Conservation (phyloP, 1,140 invertebrate species). For the Plectrocnemia conspersa region DNA sequence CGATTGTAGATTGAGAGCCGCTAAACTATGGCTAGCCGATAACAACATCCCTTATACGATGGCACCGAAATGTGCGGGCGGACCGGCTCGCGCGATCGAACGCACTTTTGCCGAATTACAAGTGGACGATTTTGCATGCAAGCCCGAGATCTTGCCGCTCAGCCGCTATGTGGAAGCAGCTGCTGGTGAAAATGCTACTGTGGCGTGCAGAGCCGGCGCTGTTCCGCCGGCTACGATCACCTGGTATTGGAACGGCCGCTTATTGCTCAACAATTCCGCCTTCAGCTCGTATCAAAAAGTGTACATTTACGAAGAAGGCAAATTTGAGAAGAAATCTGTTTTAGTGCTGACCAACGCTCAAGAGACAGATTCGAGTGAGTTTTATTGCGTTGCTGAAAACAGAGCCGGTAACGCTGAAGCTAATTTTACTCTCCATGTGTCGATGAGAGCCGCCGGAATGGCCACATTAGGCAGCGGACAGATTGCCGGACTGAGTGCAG, state of each 20-base stretch:
- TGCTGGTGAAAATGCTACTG: slow-evolving; percentile 78
- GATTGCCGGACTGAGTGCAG: slow-evolving; percentile 79
- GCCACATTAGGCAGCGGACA: slow-evolving; percentile 76
- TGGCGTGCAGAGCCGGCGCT: slow-evolving; percentile 73
- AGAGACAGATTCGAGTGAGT: slow-evolving; percentile 82
- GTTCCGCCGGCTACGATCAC: slow-evolving; percentile 75
- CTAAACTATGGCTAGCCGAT: slow-evolving; percentile 78
- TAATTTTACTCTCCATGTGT: slow-evolving; percentile 83
- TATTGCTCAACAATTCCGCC: slow-evolving; percentile 72
- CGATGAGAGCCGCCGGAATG: slow-evolving; percentile 69
- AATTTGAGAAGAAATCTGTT: slow-evolving; percentile 67
- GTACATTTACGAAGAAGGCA: slow-evolving; percentile 72
- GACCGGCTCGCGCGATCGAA: slow-evolving; percentile 63
- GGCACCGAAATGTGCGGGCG: slow-evolving; percentile 66
- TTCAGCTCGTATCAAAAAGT: slow-evolving; percentile 78
- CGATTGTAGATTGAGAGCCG: slow-evolving; percentile 76
- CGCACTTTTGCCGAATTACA: slow-evolving; percentile 68
- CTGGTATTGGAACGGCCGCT: slow-evolving; percentile 82
- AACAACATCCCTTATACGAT: slow-evolving; percentile 77
- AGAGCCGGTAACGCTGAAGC: slow-evolving; percentile 85
- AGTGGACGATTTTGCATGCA: slow-evolving; percentile 82
- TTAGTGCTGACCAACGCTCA: slow-evolving; percentile 82
- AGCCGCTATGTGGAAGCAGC: slow-evolving; percentile 71
- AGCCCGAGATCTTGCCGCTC: slow-evolving; percentile 72
- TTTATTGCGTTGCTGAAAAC: slow-evolving; percentile 89